Evolutionary conservation across 2,797 vertebrate species (phyloP).

Genomic region (Micrastur ruficollis): DNA sequence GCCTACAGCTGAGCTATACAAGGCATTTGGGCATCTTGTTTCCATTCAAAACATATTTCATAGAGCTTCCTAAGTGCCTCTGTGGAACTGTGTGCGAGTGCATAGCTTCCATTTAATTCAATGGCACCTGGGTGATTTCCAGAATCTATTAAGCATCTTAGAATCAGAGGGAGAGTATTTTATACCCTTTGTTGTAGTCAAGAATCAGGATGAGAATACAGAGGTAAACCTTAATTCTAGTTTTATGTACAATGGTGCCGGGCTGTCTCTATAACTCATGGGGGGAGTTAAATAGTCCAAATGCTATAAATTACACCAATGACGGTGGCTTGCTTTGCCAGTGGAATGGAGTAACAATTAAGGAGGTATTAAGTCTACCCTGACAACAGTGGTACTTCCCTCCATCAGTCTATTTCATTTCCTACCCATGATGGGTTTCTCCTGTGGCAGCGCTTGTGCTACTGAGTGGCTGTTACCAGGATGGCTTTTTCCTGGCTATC

Average conservation of each 20-base stretch:
- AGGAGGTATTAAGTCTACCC: neutral
- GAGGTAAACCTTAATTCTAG: neutral
- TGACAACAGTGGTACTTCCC: neutral
- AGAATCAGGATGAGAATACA: neutral
- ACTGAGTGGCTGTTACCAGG: neutral
- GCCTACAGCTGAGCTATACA: neutral
- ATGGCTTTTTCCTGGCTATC: neutral
- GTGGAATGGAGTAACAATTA: neutral
- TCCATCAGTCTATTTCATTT: neutral
- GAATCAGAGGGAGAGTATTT: neutral
- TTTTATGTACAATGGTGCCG: accelerated
- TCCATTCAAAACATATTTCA: neutral
- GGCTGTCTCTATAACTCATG: neutral
- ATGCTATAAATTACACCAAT: neutral
- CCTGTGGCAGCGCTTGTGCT: neutral
- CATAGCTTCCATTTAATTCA: neutral
- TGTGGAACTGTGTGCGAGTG: neutral
- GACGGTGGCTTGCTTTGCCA: neutral
- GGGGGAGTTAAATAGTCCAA: neutral
- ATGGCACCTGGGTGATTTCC: neutral
- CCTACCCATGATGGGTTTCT: neutral
- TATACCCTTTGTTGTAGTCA: neutral
- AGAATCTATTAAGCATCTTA: neutral
- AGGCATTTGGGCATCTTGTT: neutral
- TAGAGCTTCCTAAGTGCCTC: neutral